Conservation (phyloP, 2,888 invertebrate genomes). For the Trisateles emortualis region DNA sequence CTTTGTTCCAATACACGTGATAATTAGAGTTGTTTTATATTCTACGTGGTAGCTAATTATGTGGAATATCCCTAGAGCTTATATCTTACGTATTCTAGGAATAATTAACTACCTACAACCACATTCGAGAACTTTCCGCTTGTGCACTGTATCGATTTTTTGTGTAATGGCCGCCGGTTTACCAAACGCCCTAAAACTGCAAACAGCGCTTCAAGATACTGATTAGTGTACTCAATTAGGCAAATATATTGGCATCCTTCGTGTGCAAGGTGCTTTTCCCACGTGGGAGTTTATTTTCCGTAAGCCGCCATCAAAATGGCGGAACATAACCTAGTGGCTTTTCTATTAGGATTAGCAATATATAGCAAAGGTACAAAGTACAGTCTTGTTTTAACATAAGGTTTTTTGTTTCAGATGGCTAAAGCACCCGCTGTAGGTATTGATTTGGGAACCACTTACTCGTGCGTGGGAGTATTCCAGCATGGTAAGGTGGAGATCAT, state of each 20-base stretch:
- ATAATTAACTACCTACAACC: not conserved
- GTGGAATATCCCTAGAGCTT: too few relatives aligned
- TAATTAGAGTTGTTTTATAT: not conserved
- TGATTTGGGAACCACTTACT: slow-evolving; percentile 98
- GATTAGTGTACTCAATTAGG: too few relatives aligned
- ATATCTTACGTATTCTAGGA: too few relatives aligned
- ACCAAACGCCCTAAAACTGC: slow-evolving; percentile 1
- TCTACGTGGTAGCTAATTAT: too few relatives aligned
- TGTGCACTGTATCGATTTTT: slow-evolving; percentile 62
- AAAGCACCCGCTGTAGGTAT: slow-evolving; percentile 97
- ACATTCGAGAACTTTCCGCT: slow-evolving; percentile 68
- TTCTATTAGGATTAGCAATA: not conserved
- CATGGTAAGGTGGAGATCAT: slow-evolving; percentile 96
- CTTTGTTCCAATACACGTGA: too few relatives aligned
- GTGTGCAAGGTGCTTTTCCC: slow-evolving; percentile 6
- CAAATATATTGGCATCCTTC: too few relatives aligned
- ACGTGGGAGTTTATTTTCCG: slow-evolving; percentile 24
- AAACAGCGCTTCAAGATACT: not conserved
- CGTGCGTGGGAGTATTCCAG: slow-evolving; percentile 97
- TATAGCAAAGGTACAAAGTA: slow-evolving; percentile 10
- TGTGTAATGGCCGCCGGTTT: slow-evolving; percentile 59
- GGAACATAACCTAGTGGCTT: slow-evolving; percentile 31
- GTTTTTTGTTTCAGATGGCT: slow-evolving; percentile 82
- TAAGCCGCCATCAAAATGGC: slow-evolving; percentile 41
- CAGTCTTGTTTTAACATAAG: slow-evolving; percentile 11